Percentiles rank a stretch among this genome's conserved stretches.
These are phyloP conservation scores for Ptychadena robeensis DNA, from an alignment of 2,797 vertebrate genomes.

Conservation along the genomic window DNA sequence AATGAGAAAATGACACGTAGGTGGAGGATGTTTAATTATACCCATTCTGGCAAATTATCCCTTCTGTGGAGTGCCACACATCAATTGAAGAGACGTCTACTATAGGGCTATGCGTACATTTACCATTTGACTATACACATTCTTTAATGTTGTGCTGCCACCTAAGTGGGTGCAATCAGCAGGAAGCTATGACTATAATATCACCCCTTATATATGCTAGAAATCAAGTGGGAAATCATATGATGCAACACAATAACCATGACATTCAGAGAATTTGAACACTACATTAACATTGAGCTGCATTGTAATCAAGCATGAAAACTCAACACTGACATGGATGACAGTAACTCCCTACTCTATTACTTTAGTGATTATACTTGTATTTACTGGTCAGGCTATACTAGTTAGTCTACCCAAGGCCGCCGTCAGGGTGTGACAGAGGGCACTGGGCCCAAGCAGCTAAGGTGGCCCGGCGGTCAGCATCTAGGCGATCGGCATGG, in stretches of 20 bases:
- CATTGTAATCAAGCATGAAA: not conserved
- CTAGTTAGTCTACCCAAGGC: too few relatives aligned
- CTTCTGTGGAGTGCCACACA: constrained; percentile 56
- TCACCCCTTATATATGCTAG: not conserved
- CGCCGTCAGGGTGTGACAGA: too few relatives aligned
- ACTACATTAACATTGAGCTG: not conserved
- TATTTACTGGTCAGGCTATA: too few relatives aligned
- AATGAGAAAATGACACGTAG: constrained; percentile 59
- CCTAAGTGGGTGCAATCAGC: constrained; percentile 14
- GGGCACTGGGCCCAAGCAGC: too few relatives aligned
- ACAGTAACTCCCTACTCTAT: not conserved
- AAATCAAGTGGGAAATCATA: not conserved
- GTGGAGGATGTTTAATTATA: constrained; percentile 56
- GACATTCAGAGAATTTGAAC: not conserved
- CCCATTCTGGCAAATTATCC: constrained; percentile 56
- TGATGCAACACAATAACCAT: not conserved
- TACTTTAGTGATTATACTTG: not conserved
- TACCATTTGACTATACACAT: constrained; percentile 1
- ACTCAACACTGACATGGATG: not conserved
- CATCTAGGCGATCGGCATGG: too few relatives aligned
- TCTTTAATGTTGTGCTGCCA: constrained; percentile 35
- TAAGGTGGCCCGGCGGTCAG: too few relatives aligned
- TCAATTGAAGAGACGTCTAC: constrained; percentile 44
- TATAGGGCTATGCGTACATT: constrained; percentile 25
- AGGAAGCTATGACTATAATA: not conserved